Evolutionary conservation across 2,113 vertebrate species (phyloP).

Genomic region (Corythornis madagascariensis): DNA sequence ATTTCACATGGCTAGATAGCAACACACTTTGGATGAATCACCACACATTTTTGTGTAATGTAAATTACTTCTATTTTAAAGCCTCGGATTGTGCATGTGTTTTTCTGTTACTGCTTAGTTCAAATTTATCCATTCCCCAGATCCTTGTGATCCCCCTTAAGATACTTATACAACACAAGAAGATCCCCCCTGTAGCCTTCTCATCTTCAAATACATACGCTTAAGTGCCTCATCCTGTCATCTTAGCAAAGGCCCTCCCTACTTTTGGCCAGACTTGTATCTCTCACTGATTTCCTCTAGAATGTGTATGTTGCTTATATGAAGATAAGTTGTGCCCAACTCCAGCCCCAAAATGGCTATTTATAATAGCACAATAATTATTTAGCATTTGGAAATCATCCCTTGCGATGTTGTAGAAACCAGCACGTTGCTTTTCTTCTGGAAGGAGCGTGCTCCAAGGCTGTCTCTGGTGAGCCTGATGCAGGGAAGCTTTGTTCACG

Average conservation of each 20-base stretch:
- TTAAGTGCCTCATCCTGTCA: constrained; percentile 54
- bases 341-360: constrained; percentile 25
- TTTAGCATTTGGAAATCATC: rapidly evolving
- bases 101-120: constrained; percentile 43
- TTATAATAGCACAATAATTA: not conserved
- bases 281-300: not conserved
- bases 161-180: constrained; percentile 56
- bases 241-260: constrained; percentile 34
- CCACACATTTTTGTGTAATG: not conserved
- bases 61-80: constrained; percentile 43
- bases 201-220: constrained; percentile 34
- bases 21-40: not conserved
- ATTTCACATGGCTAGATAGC: not conserved
- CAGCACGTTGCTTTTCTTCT: not conserved
- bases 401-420: not conserved
- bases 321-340: not conserved
- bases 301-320: not conserved
- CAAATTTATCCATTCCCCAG: constrained; percentile 45
- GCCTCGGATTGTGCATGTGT: not conserved
- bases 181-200: constrained; percentile 65
- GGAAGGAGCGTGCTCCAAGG: not conserved
- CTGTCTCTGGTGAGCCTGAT: not conserved
- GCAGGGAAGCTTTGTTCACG: not conserved
- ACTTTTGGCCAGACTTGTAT: not conserved
- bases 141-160: constrained; percentile 70